Percentiles rank a stretch among this genome's conserved stretches.
phyloP scores from a whole-genome alignment of 2,113 vertebrate species.

The Nibea coibor region DNA sequence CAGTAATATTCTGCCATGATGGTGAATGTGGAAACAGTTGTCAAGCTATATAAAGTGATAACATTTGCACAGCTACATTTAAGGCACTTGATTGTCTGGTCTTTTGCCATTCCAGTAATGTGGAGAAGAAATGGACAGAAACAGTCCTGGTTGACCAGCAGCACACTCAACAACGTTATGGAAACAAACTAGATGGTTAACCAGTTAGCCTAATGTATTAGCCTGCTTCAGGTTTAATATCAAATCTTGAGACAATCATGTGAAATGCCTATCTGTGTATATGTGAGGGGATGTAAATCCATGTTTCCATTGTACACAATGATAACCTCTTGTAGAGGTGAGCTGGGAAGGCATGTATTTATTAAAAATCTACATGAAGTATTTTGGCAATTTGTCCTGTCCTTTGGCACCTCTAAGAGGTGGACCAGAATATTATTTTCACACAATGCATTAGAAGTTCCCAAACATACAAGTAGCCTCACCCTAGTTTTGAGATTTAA shows the following conservation, averaged over 20 bases:
- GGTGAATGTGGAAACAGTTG: neutral
- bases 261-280: neutral
- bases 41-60: neutral
- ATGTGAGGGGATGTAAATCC: neutral
- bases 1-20: neutral
- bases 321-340: neutral
- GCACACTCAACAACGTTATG: neutral
- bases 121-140: neutral
- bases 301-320: neutral
- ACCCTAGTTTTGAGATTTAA: neutral
- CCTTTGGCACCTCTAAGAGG: neutral
- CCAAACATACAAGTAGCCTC: neutral
- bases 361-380: neutral
- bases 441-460: neutral
- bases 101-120: neutral
- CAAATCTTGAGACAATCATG: neutral
- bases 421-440: neutral
- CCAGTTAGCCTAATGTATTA: neutral
- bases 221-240: neutral
- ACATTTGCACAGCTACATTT: too few species aligned
- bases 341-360: neutral
- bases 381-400: slow-evolving; percentile 1
- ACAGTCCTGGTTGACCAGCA: neutral
- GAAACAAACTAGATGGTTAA: neutral
- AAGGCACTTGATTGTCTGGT: neutral